phyloP scores from a whole-genome alignment of 2,113 vertebrate genomes.

The Heliornis fulica region DNA sequence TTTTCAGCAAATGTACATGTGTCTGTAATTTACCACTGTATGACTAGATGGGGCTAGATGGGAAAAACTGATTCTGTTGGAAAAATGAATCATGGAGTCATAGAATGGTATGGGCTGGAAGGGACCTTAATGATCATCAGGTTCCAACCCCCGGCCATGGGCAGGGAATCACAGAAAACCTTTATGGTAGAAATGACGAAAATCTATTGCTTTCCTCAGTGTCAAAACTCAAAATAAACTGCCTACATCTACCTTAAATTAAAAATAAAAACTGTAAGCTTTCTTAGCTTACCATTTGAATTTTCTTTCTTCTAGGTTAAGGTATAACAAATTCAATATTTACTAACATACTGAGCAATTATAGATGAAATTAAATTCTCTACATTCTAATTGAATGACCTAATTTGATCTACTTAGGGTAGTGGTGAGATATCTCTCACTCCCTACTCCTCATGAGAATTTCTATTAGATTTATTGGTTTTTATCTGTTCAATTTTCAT shows the following conservation, averaged over 20 bases:
- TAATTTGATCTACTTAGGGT: rapidly evolving
- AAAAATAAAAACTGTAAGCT: not conserved
- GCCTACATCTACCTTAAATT: not conserved
- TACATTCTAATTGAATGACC: not conserved
- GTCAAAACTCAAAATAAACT: not conserved
- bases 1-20: not conserved
- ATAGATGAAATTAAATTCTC: not conserved
- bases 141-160: too few relatives aligned
- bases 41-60: not conserved
- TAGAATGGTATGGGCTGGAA: too few relatives aligned
- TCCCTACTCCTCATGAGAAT: not conserved
- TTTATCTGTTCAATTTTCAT: not conserved
- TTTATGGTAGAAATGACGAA: not conserved
- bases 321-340: not conserved
- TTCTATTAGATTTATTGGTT: not conserved
- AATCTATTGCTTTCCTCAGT: not conserved
- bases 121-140: too few relatives aligned
- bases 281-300: not conserved
- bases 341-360: not conserved
- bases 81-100: too few relatives aligned
- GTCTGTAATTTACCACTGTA: not conserved
- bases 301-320: not conserved
- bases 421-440: rapidly evolving
- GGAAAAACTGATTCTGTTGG: not conserved
- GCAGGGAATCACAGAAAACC: not conserved